phyloP scores from a whole-genome alignment of 2,888 invertebrate genomes.

The Escarpia spicata region DNA sequence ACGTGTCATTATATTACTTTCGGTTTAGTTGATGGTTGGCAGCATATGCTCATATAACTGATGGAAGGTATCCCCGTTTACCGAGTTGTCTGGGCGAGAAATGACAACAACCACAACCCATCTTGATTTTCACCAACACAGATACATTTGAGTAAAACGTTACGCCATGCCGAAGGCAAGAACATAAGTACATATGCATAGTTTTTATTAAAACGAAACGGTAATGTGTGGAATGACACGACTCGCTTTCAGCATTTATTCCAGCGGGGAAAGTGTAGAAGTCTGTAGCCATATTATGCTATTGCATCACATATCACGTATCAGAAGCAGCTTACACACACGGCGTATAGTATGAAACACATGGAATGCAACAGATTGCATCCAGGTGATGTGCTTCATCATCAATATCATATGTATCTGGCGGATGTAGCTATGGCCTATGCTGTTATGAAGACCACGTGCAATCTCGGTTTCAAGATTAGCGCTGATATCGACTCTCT shows the following conservation, averaged over 20 bases:
- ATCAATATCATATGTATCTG: neutral
- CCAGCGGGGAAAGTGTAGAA: neutral
- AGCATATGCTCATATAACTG: neutral
- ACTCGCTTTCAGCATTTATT: neutral
- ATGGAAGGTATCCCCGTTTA: too few relatives aligned
- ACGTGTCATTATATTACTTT: neutral
- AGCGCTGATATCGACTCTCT: too few relatives aligned
- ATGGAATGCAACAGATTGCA: neutral
- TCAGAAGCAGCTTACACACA: neutral
- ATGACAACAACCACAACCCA: neutral
- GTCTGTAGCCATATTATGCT: too few relatives aligned
- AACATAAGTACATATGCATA: neutral
- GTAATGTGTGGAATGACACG: neutral
- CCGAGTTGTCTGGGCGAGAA: neutral
- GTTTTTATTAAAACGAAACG: neutral
- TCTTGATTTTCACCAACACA: too few relatives aligned
- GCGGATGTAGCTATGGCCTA: neutral
- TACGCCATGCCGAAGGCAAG: neutral
- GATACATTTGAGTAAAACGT: too few relatives aligned
- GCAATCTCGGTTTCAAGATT: neutral
- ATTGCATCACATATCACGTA: neutral
- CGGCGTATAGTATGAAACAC: neutral
- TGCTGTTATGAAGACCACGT: neutral
- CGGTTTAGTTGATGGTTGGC: neutral
- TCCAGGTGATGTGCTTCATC: neutral